Evolutionary conservation across 1,140 invertebrate genomes (phyloP).

Genomic region (Brachionus calyciflorus): DNA sequence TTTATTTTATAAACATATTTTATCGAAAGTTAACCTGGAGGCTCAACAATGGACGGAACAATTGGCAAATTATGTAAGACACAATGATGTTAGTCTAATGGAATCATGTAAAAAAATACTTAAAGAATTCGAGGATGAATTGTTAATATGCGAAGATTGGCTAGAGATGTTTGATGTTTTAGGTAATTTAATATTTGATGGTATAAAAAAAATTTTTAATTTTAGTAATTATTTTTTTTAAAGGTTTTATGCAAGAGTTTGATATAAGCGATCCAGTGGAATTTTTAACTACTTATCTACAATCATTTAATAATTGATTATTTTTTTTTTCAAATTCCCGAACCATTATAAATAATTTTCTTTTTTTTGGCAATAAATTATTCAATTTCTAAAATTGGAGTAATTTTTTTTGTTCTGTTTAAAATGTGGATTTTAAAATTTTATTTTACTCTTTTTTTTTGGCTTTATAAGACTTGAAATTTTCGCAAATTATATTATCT

Average conservation of each 20-base stretch:
- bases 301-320: not conserved
- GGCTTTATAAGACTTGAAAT: not conserved
- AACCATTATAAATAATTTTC: not conserved
- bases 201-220: not conserved
- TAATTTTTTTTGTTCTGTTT: not conserved
- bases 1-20: conserved; percentile 70
- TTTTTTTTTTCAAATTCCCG: no score
- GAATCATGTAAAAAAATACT: conserved; percentile 78
- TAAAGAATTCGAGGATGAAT: conserved; percentile 77
- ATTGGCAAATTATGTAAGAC: conserved; percentile 85
- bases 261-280: not conserved
- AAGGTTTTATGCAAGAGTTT: not conserved
- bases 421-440: not conserved
- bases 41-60: conserved; percentile 70
- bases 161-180: conserved; percentile 82
- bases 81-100: conserved; percentile 83
- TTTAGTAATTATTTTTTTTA: conserved; percentile 23
- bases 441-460: not conserved
- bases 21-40: not conserved
- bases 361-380: not conserved
- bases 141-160: conserved; percentile 82
- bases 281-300: not conserved
- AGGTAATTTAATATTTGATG: conserved; percentile 50
- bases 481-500: no score
- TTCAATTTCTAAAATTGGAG: not conserved